Base-by-base conservation (phyloP, 2,888 invertebrate species). In the Ptychoptera contaminata region DNA sequence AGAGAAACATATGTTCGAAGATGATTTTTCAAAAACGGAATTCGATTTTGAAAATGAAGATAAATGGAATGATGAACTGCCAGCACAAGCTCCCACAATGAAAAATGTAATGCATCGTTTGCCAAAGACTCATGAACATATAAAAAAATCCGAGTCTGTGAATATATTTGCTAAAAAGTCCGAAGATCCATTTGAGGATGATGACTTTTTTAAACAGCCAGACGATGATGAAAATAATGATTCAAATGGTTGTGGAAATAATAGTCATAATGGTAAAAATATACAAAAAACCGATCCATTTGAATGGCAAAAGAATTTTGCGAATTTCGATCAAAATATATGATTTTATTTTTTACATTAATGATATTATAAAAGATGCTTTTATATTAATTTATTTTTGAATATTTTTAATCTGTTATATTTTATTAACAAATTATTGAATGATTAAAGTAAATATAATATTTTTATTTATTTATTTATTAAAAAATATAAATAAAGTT, bases 131-230 rank as follows among this genome's bases (percentile, higher is more conserved):
- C 77, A 79, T 30, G 70, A 74, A 45, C 75, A 81, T 56, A 77
- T 87, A 40, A 83, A 83, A 56, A 90, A 90, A 62, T 88, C 88
- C 0, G 88, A 88, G 58, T 88, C 88, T 4, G 81, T 88, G 8
- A 88, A 90, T 63, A 91, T 91, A 55, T 91, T 91, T 66, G 80
- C 81, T 5, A 73, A 84, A 42, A 86, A 86, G 57, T 76, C 75
- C 39, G 90, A 90, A 62, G 90, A 91, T 67, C 91, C 91, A 2
- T 91, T 91, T 57, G 90, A 87, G 53, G 84, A 84, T 44, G 85
- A 86, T 54, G 86, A 87, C 52, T 90, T 90, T 65, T 91, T 91
- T 58, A 78, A 73, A 45, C 41, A 53, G 32, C 16, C 46, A 15
- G 16, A 11, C 16, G 32, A 45, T 43, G 43, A 43, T 2, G 44